Evolutionary conservation across 2,797 vertebrate genomes (phyloP).

Genomic region (Allobates femoralis): DNA sequence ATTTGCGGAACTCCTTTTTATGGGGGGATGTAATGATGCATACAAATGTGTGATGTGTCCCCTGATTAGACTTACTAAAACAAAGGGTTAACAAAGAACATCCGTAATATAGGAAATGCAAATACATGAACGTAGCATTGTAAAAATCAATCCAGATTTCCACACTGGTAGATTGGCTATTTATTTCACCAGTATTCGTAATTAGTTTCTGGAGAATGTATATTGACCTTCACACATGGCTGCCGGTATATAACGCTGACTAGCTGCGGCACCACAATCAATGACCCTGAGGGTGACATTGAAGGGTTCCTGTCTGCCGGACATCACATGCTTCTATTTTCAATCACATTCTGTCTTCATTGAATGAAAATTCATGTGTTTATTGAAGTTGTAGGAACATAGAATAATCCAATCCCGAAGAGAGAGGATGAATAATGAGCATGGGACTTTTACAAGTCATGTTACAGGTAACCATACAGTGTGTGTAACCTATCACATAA

Average conservation of each 20-base stretch:
- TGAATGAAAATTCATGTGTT: conserved; percentile 10
- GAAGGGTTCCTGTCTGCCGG: background rate
- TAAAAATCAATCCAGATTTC: conserved; percentile 44
- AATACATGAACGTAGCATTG: background rate
- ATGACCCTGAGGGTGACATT: conserved; percentile 51
- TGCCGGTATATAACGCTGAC: conserved; percentile 45
- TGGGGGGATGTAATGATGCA: background rate
- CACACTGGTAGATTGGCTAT: background rate
- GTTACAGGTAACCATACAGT: background rate
- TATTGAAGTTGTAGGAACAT: background rate
- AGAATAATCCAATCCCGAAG: conserved; percentile 19
- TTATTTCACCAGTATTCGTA: conserved; percentile 32
- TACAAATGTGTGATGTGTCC: background rate
- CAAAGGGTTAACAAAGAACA: background rate
- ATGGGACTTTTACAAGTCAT: background rate
- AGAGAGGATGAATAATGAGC: background rate
- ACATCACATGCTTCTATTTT: conserved; percentile 24
- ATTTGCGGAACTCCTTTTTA: too few relatives aligned
- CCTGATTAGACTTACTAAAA: background rate
- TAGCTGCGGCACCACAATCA: conserved; percentile 49
- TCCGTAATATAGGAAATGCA: background rate
- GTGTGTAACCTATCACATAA: background rate
- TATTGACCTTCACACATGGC: conserved; percentile 59
- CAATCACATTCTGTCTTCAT: conserved; percentile 16
- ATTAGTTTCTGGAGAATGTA: conserved; percentile 56